Conservation (phyloP, 2,888 invertebrate genomes). For the Drosophila acutilabella region DNA sequence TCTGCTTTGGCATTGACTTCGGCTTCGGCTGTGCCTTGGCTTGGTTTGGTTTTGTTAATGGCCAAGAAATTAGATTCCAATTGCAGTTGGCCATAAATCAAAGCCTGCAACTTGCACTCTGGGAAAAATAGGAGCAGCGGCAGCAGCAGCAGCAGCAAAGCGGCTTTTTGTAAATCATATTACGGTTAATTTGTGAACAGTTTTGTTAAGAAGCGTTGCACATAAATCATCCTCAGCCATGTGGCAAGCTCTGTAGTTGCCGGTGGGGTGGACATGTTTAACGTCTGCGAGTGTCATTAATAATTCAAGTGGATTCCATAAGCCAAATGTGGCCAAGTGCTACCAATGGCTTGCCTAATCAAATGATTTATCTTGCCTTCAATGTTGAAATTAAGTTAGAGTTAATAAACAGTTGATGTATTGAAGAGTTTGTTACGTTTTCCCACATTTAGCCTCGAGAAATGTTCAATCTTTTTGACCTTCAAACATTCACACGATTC, state of each 20-base stretch:
- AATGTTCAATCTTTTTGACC: conserved; percentile 21
- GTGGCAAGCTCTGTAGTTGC: conserved; percentile 1
- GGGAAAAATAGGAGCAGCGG: conserved; percentile 45
- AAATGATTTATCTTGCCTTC: conserved; percentile 53
- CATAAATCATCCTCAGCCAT: conserved; percentile 63
- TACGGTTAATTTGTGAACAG: conserved; percentile 79
- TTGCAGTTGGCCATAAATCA: conserved; percentile 77
- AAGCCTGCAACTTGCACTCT: conserved; percentile 58
- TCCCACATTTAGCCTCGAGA: conserved; percentile 11
- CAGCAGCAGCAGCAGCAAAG: conserved; percentile 35
- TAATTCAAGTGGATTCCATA: conserved; percentile 53
- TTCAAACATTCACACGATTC: conserved; percentile 25
- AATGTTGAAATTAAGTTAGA: conserved; percentile 34
- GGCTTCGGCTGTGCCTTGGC: conserved; percentile 24
- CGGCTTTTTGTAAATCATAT: conserved; percentile 69
- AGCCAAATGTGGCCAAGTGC: conserved; percentile 39
- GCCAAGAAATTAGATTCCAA: conserved; percentile 78
- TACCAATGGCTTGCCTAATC: conserved; percentile 43
- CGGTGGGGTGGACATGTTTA: conserved; percentile 50
- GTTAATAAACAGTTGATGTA: conserved; percentile 12
- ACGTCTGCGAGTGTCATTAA: conserved; percentile 63
- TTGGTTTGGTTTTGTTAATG: conserved; percentile 73
- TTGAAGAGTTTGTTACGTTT: background rate
- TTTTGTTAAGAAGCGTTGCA: conserved; percentile 63
- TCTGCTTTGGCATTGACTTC: conserved; percentile 9